Conservation (phyloP, 2,113 vertebrate species). For the Podilymbus podiceps region DNA sequence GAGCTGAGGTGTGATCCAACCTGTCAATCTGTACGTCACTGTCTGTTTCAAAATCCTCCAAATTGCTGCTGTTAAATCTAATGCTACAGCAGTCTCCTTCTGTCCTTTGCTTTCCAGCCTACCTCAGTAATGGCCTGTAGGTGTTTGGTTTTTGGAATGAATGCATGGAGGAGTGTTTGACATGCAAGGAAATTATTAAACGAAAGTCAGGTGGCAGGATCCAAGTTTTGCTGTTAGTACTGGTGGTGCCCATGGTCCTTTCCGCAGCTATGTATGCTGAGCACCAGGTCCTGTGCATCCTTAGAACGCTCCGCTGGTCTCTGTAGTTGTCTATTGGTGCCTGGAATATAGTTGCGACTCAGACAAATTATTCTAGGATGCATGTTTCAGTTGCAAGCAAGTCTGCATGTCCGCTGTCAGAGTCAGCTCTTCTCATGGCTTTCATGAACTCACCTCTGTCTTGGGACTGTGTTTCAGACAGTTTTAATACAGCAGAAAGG, state of each 20-base stretch:
- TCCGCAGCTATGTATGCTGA: neutral
- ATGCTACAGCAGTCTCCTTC: neutral
- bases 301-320: neutral
- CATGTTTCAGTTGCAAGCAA: neutral
- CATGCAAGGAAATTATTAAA: neutral
- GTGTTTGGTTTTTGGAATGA: neutral
- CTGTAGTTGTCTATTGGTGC: neutral
- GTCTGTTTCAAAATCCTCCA: neutral
- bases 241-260: neutral
- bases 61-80: neutral
- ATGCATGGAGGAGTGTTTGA: neutral
- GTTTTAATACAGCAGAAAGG: neutral
- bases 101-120: neutral
- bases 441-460: neutral
- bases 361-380: neutral
- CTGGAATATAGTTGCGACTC: neutral
- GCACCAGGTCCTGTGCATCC: neutral
- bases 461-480: neutral
- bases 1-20: conserved; percentile 27
- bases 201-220: neutral
- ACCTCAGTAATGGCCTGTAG: neutral
- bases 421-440: neutral
- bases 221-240: neutral
- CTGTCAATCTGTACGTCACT: conserved; percentile 8
- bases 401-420: neutral